Base-by-base conservation (phyloP, 2,888 invertebrate genomes). In the Biston stratarius region DNA sequence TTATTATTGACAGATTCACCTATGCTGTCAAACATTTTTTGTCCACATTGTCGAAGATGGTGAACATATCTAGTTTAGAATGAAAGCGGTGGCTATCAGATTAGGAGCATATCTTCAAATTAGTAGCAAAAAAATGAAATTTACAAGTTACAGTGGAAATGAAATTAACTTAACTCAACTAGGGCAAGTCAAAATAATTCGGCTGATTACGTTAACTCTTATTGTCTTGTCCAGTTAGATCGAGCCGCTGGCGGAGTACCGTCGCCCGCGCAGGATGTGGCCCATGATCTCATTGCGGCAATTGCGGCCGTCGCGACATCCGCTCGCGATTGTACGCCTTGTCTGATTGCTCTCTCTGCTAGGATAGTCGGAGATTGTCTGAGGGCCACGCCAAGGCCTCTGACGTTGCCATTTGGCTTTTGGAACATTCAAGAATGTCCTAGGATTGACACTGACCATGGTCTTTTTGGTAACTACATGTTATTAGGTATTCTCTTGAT, bases 211-310 rank as follows among this genome's bases (percentile, higher is more conserved):
- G 55, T 63, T 44, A 57, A 47, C 66, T 59, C 38, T 61, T n/a
- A 60, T 64, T 64, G 72, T 72, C 69, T 69, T 64, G 79, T 77
- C 85, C 79, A 76, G 83, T 81, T 74, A 62, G 61, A 76, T 58
- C 77, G 68, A 64, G 77, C 66, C 51, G 36, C 63, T 76, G 68
- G 70, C 76, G 69, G 69, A 38, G 71, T 59, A 72, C 61, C 71
- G 75, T 70, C 79, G 74, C 72, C 61, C 75, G 79, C 82, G 79
- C 86, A 83, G 87, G 87, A 87, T 80, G 84, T 74, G 62, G 64
- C 77, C 84, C 87, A 87, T 87, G 84, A 84, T 83, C 87, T 88
- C 88, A 87, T 86, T 89, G 85, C 74, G 71, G 70, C 87, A 88
- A 89, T 88, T 83, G 77, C 72, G 82, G 71, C 79, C 79, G 79